Base-by-base conservation (phyloP, 1,140 invertebrate species). In the Littorina saxatilis region DNA sequence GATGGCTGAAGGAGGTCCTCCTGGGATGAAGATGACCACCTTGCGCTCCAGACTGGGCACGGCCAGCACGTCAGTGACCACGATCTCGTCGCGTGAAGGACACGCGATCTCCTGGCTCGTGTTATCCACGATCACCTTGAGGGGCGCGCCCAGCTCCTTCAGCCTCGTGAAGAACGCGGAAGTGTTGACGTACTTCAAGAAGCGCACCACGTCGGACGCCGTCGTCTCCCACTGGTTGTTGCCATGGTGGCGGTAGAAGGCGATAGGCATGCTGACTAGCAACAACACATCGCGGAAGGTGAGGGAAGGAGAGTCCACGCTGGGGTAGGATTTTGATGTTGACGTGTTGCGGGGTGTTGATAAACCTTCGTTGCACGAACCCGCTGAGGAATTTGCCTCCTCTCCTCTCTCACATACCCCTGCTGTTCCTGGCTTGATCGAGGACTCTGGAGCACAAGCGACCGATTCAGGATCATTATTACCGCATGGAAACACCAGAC, bases 31-130 rank as follows among this genome's bases (percentile, higher is more conserved):
- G 29, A 77, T 27, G 13, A 61, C 74, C 50, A 77, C 74, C 32
- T 77, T 77, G 11, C 52, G 47, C 35, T 77, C 74, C 74, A 77
- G 52, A 15, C 74, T 58, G 47, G 58, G 74, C 1, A 9, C 13
- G 11, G 50, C 52, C 74, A 58, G 35, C 29, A 77, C 35, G 52
- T 77, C 74, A 23, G 52, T 17, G 27, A 61, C n/a, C 17, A 77
- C n/a, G 32, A 77, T 50, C 27, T 37, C 50, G 50, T 77, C 74
- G 17, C 35, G 11, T 11, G 47, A 13, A n/a, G 74, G 74, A 11
- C 58, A 32, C 17, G 74, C 52, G 52, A 77, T 39, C 52, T 77
- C 74, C 35, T 39, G 37, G 0, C 15, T 17, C 43, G 74, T 61
- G 74, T 77, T 77, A 17, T 77, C 74, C 20, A n/a, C 4, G 11